These are phyloP conservation scores for Lutraria rhynchaena DNA, from an alignment of 1,140 invertebrate genomes.

Conservation along the genomic window DNA sequence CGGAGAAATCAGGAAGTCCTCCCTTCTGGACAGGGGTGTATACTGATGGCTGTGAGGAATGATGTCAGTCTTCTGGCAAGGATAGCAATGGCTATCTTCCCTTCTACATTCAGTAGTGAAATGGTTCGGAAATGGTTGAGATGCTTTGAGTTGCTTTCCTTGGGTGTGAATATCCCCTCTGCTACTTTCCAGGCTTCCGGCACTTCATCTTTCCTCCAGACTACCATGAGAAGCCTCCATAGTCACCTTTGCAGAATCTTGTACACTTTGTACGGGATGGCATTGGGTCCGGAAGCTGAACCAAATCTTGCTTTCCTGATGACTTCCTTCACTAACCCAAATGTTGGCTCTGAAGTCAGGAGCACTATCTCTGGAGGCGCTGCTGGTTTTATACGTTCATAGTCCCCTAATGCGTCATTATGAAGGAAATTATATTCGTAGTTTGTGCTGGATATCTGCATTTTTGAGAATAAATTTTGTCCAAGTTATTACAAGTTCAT, in stretches of 20 bases:
- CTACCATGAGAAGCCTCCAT: constrained; percentile 20
- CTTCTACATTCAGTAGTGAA: constrained; percentile 6
- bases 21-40: too few species aligned
- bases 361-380: too few species aligned
- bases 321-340: background rate
- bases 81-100: constrained; percentile 16
- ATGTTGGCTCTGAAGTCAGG: too few species aligned
- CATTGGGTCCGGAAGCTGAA: background rate
- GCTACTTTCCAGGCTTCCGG: constrained; percentile 9
- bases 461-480: too few species aligned
- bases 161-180: too few species aligned
- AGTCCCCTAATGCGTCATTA: background rate
- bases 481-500: too few species aligned
- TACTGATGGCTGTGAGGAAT: constrained; percentile 3
- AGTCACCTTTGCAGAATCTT: background rate
- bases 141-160: background rate
- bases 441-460: too few species aligned
- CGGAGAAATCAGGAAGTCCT: too few species aligned
- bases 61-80: constrained; percentile 37
- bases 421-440: too few species aligned
- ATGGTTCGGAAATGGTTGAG: constrained; percentile 22
- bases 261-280: too few species aligned
- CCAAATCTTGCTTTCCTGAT: too few species aligned
- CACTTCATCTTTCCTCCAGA: constrained; percentile 14
- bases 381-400: background rate